phyloP scores from a whole-genome alignment of 2,113 vertebrate species.

The Oreochromis tanganicae region DNA sequence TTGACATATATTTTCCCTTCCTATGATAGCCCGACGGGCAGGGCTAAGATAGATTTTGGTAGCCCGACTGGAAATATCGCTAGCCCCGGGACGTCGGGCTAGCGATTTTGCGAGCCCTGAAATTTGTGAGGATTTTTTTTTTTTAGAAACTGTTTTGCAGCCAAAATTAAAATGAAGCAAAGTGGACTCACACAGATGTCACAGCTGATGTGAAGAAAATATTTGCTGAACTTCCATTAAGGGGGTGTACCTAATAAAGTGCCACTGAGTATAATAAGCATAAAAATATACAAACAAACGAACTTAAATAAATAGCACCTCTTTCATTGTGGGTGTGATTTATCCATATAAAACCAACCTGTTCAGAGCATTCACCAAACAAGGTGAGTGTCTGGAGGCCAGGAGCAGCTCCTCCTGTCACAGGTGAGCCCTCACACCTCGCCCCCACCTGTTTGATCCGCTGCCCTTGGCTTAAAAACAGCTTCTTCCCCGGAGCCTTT shows the following conservation, averaged over 20 bases:
- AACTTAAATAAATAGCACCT: background rate
- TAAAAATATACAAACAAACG: background rate
- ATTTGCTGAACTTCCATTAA: background rate
- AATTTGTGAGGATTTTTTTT: background rate
- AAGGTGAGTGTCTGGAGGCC: background rate
- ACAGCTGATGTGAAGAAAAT: background rate
- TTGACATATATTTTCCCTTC: no score
- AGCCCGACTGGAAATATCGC: no score
- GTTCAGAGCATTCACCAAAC: background rate
- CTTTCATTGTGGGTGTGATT: background rate
- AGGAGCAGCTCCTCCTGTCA: background rate
- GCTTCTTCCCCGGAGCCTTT: background rate
- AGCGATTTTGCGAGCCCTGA: no score
- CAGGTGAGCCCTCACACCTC: fast-evolving
- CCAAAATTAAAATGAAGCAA: background rate
- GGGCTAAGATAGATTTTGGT: no score
- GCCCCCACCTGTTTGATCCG: background rate
- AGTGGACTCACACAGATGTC: background rate
- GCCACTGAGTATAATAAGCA: background rate
- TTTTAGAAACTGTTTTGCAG: background rate
- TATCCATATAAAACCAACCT: background rate
- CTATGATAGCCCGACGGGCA: no score
- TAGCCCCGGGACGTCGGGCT: no score
- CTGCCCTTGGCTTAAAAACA: background rate
- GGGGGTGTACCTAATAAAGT: background rate